Base-by-base conservation (phyloP, 1,140 invertebrate genomes). In the Elysia chlorotica region DNA sequence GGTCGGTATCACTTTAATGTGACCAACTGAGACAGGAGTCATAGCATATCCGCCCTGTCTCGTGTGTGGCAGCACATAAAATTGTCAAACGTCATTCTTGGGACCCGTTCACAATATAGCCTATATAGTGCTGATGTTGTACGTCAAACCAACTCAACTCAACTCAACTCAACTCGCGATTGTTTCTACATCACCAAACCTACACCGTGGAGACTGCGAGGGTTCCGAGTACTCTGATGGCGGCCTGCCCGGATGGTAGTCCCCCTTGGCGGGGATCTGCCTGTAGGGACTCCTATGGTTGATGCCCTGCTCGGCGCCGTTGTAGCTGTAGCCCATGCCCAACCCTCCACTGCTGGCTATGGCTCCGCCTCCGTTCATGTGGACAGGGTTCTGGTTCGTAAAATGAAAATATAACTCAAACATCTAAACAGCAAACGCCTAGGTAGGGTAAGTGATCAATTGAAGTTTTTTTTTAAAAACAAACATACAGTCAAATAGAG, bases 171-270 rank as follows among this genome's bases (percentile, higher is more conserved):
- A 14, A 48, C n/a, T 48, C n/a, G 14, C 14, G 41, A n/a, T 48
- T 48, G 14, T 48, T n/a, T n/a, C 14, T 10, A 19, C 25, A 10
- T 14, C 65, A 41, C 33, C 37, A 1, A 59, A 19, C n/a, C 28
- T 37, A 56, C n/a, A 30, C 63, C 73, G 21, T 14, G 73, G 73
- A 19, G 73, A 74, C 36, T 65, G 62, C 36, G 57, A 30, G 25
- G 73, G 73, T 66, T 69, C 21, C 23, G 65, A 56, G 31, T 74
- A 74, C 54, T 74, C 73, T 14, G 73, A 69, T 14, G 59, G 66
- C 6, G 73, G 73, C 31, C 73, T 54, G 31, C 62, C 36, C 2
- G 31, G 17, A 6, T 33, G 30, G 35, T 65, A 65, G 5, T 65
- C 62, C 35, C 62, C 62, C 25, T 65, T 31, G 23, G 31, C 25